Evolutionary conservation across 2,888 invertebrate genomes (phyloP).

Genomic region (Caprella mutica): DNA sequence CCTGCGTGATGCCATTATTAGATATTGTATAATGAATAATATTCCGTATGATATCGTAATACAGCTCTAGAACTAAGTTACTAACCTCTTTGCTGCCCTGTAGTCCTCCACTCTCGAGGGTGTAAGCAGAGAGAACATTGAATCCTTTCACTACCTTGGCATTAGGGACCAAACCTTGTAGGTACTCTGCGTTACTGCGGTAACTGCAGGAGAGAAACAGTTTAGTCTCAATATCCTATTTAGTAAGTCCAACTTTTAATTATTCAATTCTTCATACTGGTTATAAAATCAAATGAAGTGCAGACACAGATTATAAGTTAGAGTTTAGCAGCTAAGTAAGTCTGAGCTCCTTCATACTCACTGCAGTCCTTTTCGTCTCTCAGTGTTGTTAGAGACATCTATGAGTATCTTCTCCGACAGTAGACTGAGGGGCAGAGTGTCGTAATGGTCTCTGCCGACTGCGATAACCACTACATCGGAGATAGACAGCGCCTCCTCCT

Average conservation of each 20-base stretch:
- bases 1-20: too few relatives aligned
- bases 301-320: too few relatives aligned
- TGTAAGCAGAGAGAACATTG: slow-evolving; percentile 35
- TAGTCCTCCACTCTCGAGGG: slow-evolving; percentile 34
- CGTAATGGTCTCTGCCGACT: slow-evolving; percentile 33
- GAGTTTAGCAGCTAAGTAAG: too few relatives aligned
- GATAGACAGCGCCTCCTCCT: slow-evolving; percentile 23
- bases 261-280: too few relatives aligned
- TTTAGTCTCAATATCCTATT: neutral
- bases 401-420: slow-evolving; percentile 25
- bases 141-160: slow-evolving; percentile 34
- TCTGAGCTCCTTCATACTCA: too few relatives aligned
- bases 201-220: slow-evolving; percentile 18
- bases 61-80: neutral
- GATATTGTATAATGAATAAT: too few relatives aligned
- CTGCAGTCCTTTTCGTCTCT: slow-evolving; percentile 30
- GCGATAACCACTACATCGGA: slow-evolving; percentile 27
- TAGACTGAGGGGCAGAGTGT: slow-evolving; percentile 24
- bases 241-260: too few relatives aligned
- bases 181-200: slow-evolving; percentile 34
- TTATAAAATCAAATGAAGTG: too few relatives aligned
- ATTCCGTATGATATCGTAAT: too few relatives aligned
- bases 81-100: slow-evolving; percentile 35
- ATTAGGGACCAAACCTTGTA: slow-evolving; percentile 32
- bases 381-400: slow-evolving; percentile 34